These are phyloP conservation scores for Camponotus floridanus DNA, from an alignment of 1,140 invertebrate species.

Conservation along the genomic window DNA sequence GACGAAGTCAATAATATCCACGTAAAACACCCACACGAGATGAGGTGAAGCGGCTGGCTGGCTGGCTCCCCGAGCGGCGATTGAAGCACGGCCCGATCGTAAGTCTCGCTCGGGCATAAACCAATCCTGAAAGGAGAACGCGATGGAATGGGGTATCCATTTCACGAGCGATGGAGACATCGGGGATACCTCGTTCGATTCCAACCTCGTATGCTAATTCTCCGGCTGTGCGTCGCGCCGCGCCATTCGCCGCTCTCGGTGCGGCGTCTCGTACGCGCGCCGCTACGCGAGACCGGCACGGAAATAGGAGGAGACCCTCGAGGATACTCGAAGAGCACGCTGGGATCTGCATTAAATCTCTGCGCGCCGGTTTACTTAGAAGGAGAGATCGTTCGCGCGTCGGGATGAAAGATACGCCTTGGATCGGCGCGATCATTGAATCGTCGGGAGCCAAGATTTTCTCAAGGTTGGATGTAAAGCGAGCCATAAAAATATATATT, in stretches of 20 bases:
- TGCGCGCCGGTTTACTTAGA: constrained; percentile 42
- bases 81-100: constrained; percentile 76
- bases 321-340: constrained; percentile 58
- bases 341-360: constrained; percentile 61
- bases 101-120: constrained; percentile 81
- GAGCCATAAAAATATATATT: neutral
- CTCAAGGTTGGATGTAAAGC: neutral
- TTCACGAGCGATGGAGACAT: constrained; percentile 85
- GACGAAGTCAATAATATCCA: constrained; percentile 79
- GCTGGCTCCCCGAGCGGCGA: constrained; percentile 67
- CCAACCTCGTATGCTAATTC: constrained; percentile 81
- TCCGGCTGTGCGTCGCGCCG: constrained; percentile 66
- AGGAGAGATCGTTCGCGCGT: constrained; percentile 19
- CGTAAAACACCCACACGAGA: constrained; percentile 80
- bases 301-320: constrained; percentile 70
- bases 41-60: constrained; percentile 50
- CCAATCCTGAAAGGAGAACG: constrained; percentile 83
- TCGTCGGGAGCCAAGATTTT: neutral
- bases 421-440: neutral
- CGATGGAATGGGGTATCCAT: constrained; percentile 81
- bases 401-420: neutral
- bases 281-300: constrained; percentile 43
- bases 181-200: constrained; percentile 79
- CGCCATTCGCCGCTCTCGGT: constrained; percentile 49
- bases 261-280: constrained; percentile 41